Evolutionary conservation across 2,113 vertebrate species (phyloP).

Genomic region (Petrocephalus microphthalmus): DNA sequence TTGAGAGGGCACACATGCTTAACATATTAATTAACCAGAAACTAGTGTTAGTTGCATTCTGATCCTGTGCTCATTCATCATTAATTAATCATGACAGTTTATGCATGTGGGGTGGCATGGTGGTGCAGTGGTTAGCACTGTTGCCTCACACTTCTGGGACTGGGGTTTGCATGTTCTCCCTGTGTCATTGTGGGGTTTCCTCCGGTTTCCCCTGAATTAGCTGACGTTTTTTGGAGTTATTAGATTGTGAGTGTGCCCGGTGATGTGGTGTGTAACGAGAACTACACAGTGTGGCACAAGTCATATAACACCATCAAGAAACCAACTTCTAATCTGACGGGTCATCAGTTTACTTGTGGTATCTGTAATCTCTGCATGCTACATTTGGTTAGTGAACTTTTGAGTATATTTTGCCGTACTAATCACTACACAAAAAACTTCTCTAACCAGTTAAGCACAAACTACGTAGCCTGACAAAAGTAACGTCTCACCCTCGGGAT

Average conservation of each 20-base stretch:
- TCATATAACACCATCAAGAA: not conserved
- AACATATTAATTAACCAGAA: not conserved
- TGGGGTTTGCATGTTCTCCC: too few species aligned
- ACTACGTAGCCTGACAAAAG: not conserved
- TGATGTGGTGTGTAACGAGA: too few species aligned
- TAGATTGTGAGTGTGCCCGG: too few species aligned
- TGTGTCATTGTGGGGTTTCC: too few species aligned
- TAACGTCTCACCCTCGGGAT: conserved; percentile 79
- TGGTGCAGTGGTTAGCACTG: too few species aligned
- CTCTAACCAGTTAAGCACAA: not conserved
- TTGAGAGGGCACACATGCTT: not conserved
- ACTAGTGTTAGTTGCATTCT: not conserved
- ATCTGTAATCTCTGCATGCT: not conserved
- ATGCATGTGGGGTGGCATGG: too few species aligned
- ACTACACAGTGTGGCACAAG: not conserved
- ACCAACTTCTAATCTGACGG: not conserved
- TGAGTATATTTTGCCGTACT: not conserved
- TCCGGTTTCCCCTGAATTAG: too few species aligned
- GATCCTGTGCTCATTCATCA: not conserved
- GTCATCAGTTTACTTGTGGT: not conserved
- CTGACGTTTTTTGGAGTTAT: too few species aligned
- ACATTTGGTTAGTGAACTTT: not conserved
- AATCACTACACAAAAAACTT: not conserved
- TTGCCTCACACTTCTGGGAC: too few species aligned
- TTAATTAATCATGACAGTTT: not conserved